These are phyloP conservation scores for Dendrocincla fuliginosa DNA, from an alignment of 2,797 vertebrate species.

Conservation along the genomic window DNA sequence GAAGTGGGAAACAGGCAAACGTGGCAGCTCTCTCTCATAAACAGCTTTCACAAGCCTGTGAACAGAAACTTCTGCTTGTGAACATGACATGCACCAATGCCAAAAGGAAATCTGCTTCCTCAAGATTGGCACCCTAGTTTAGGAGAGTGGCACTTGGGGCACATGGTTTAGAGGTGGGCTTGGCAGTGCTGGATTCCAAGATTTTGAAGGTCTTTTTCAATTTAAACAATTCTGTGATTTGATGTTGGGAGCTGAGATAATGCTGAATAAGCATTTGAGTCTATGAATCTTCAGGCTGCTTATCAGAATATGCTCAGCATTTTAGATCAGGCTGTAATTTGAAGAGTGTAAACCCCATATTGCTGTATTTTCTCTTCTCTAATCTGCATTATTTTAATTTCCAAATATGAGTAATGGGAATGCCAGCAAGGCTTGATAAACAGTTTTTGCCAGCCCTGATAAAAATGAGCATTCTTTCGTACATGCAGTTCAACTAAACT, in stretches of 20 bases:
- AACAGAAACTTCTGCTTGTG: background rate
- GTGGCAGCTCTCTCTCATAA: background rate
- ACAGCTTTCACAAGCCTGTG: background rate
- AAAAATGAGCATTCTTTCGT: background rate
- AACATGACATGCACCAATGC: fast-evolving
- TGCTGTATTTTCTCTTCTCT: background rate
- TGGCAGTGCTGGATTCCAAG: fast-evolving
- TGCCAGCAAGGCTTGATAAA: background rate
- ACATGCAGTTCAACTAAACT: background rate
- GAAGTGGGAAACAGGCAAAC: background rate
- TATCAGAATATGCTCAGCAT: background rate
- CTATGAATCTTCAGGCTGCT: background rate
- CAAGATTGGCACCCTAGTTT: background rate
- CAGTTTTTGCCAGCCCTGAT: background rate
- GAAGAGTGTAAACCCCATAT: background rate
- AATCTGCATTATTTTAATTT: background rate
- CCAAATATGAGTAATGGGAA: background rate
- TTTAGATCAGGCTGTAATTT: background rate
- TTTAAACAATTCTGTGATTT: background rate
- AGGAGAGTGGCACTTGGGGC: background rate
- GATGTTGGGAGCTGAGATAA: background rate
- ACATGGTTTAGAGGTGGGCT: background rate
- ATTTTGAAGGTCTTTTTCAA: background rate
- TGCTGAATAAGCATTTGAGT: background rate
- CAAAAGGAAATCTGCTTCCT: background rate